Base-by-base conservation (phyloP, 53 echinoderm and acorn worm species). In the Crossaster papposus region DNA sequence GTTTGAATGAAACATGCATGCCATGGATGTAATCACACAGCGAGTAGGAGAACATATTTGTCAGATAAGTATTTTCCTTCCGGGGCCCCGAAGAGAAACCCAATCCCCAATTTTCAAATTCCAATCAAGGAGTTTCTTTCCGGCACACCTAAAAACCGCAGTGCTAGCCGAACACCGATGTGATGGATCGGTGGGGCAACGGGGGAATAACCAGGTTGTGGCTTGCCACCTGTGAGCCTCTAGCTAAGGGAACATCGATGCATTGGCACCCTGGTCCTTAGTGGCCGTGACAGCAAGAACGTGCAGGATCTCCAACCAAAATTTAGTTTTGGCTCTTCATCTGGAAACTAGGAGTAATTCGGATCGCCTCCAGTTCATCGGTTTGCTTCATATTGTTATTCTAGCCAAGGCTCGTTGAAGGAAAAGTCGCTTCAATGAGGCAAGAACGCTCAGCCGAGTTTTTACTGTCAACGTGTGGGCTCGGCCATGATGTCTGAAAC, bases 91-190 rank as follows among this genome's bases (percentile, higher is more conserved):
- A 34, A 35, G 11, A 8, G 81, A 83, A 83, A 83, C 38, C 70
- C 6, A 65, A 83, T 68, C 83, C 68, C 68, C 70, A 36, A 83
- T 44, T 83, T 83, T 83, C 70, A 51, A 83, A 83, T 22, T 83
- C 65, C 83, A 70, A 83, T 65, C 70, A 83, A 20, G 58, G 58
- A 18, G 15, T 4, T 37, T 36, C 15, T 83, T 38, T 70, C 36
- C 32, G 54, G 20, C 54, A 51, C 51, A 85, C 85, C 85, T 85
- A 73, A 52, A 70, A 85, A 51, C 29, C 11, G n/a, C n/a, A 73
- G 70, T 53, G 24, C 73, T 30, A 53, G 33, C 28, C 70, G 51
- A 72, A 83, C 32, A 26, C 51, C 28, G 71, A 24, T 37, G n/a
- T n/a, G n/a, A n/a, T n/a, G n/a, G n/a, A n/a, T n/a, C n/a, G n/a